Conservation (phyloP, 2,888 invertebrate species). For the Volucella bombylans region DNA sequence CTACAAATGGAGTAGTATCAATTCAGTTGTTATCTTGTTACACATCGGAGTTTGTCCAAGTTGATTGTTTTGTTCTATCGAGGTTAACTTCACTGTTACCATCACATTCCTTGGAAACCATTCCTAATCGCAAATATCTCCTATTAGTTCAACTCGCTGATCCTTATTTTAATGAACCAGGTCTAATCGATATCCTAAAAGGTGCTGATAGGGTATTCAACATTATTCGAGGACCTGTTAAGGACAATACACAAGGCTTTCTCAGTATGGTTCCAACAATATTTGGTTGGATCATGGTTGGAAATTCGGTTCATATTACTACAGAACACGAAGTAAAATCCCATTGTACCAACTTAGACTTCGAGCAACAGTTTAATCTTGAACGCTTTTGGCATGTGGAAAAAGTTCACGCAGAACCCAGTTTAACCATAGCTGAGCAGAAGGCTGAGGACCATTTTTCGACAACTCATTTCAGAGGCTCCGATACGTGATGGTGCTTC, state of each 20-base stretch:
- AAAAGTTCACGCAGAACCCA: neutral
- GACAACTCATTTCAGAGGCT: neutral
- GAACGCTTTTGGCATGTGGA: conserved; percentile 3
- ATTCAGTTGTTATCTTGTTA: conserved; percentile 37
- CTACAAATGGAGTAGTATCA: conserved; percentile 28
- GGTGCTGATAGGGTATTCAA: conserved; percentile 20
- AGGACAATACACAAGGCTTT: neutral
- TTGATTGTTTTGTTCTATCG: conserved; percentile 30
- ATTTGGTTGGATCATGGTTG: conserved; percentile 1
- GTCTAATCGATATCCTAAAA: conserved; percentile 11
- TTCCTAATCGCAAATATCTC: conserved; percentile 1
- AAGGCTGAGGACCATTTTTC: conserved; percentile 11
- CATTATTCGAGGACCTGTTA: conserved; percentile 1
- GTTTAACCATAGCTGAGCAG: neutral
- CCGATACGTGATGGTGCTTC: too few species aligned
- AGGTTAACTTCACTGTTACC: conserved; percentile 25
- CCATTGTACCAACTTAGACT: neutral
- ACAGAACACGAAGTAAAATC: too few species aligned
- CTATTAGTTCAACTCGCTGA: conserved; percentile 8
- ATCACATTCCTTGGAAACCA: conserved; percentile 21
- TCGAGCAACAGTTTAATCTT: conserved; percentile 21
- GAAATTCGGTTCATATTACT: neutral
- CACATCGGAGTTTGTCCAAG: conserved; percentile 26
- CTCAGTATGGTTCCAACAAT: conserved; percentile 2
- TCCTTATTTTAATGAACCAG: conserved; percentile 1